phyloP scores from a whole-genome alignment of 53 echinoderm and acorn worm species.

The Henricia sp. region DNA sequence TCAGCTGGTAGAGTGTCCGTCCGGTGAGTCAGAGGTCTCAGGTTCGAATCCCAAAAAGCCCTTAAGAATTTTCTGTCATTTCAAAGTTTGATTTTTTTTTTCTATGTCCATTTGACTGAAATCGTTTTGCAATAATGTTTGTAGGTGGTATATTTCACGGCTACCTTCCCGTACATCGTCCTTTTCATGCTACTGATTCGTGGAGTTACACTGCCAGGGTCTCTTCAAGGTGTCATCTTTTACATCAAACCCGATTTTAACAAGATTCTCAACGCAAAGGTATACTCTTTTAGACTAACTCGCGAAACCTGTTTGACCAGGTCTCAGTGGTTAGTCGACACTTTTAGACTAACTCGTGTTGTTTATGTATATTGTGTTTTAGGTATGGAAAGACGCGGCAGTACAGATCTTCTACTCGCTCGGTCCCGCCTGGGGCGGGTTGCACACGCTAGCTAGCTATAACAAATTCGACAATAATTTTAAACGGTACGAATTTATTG shows the following conservation, averaged over 20 bases:
- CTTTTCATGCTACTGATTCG: slow-evolving; percentile 75
- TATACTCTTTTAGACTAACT: not conserved
- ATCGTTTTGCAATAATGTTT: not conserved
- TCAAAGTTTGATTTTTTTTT: not conserved
- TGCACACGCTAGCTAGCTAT: slow-evolving; percentile 71
- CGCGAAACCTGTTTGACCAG: not conserved
- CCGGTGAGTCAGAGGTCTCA: not conserved
- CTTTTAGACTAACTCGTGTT: not conserved
- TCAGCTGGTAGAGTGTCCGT: not conserved
- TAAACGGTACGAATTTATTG: slow-evolving; percentile 25
- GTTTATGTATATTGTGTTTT: not conserved
- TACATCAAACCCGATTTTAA: slow-evolving; percentile 73
- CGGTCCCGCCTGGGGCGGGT: slow-evolving; percentile 68
- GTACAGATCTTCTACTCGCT: slow-evolving; percentile 76
- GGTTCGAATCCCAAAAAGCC: not conserved
- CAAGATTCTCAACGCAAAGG: slow-evolving; percentile 64
- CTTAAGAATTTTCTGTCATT: too few species aligned
- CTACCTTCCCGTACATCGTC: slow-evolving; percentile 81
- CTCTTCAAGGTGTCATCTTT: slow-evolving; percentile 70
- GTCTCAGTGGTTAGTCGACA: not conserved
- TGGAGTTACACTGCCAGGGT: slow-evolving; percentile 72
- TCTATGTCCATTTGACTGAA: not conserved
- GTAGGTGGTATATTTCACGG: slow-evolving; percentile 89
- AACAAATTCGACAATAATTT: slow-evolving; percentile 75
- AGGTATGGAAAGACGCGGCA: slow-evolving; percentile 81